Percentiles rank a stretch among this genome's conserved stretches.
Conservation (phyloP, 1,140 invertebrate species). For the Fopius arisanus region DNA sequence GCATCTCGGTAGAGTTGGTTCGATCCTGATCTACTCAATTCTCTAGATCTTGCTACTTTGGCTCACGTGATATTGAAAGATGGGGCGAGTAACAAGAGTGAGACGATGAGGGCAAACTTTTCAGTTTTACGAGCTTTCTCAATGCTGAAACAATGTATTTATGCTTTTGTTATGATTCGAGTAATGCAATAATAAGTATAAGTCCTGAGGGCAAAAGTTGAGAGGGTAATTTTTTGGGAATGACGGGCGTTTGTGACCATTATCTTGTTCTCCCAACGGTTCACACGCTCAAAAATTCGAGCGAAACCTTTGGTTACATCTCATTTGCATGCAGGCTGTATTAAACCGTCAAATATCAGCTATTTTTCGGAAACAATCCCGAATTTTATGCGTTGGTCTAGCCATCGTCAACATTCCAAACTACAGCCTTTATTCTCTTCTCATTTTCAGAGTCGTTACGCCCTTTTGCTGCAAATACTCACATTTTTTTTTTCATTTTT, state of each 20-base stretch:
- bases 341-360: neutral
- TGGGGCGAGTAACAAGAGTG: too few species aligned
- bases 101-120: too few species aligned
- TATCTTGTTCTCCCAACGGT: conserved; percentile 33
- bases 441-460: too few species aligned
- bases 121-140: too few species aligned
- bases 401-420: neutral
- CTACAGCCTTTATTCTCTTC: too few species aligned
- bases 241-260: conserved; percentile 27
- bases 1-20: neutral
- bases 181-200: conserved; percentile 40
- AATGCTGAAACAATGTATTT: too few species aligned
- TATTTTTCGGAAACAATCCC: neutral
- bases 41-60: neutral
- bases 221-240: conserved; percentile 25
- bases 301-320: neutral
- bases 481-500: neutral
- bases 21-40: neutral
- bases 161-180: neutral
- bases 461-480: too few species aligned
- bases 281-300: conserved; percentile 9
- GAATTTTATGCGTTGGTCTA: neutral
- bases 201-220: conserved; percentile 14
- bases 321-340: neutral
- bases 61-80: neutral